phyloP scores from a whole-genome alignment of 2,888 invertebrate species.

The Amblyteles armatorius region DNA sequence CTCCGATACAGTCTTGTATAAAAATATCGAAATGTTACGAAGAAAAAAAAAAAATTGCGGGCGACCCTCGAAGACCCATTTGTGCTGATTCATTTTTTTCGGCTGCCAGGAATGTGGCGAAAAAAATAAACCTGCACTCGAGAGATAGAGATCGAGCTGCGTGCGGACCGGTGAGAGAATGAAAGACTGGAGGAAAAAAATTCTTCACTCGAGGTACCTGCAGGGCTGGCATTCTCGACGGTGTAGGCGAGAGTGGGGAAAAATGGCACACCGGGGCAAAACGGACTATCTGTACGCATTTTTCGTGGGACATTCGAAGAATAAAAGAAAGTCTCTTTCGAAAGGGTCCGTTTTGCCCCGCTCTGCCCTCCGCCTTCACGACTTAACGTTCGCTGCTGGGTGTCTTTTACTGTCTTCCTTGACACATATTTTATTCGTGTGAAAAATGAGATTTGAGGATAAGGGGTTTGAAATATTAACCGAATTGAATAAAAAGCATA shows the following conservation, averaged over 20 bases:
- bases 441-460: conserved; percentile 17
- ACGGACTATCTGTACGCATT: not conserved
- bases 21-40: not conserved
- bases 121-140: conserved; percentile 38
- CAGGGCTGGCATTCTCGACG: not conserved
- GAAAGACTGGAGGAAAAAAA: not conserved
- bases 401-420: not conserved
- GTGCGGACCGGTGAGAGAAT: conserved; percentile 2
- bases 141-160: conserved; percentile 60
- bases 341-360: not conserved
- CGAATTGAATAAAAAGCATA: not conserved
- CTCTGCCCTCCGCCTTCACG: not conserved
- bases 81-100: conserved; percentile 37
- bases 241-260: not conserved
- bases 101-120: conserved; percentile 60
- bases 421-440: not conserved
- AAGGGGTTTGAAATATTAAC: not conserved
- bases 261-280: not conserved
- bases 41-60: conserved; percentile 3
- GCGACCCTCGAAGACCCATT: not conserved
- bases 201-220: conserved; percentile 41
- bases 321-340: not conserved
- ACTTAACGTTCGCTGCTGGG: not conserved
- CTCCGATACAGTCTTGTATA: not conserved
- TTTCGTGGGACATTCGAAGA: not conserved